Evolutionary conservation across 2,888 invertebrate species (phyloP).

Genomic region (Antitype chi): DNA sequence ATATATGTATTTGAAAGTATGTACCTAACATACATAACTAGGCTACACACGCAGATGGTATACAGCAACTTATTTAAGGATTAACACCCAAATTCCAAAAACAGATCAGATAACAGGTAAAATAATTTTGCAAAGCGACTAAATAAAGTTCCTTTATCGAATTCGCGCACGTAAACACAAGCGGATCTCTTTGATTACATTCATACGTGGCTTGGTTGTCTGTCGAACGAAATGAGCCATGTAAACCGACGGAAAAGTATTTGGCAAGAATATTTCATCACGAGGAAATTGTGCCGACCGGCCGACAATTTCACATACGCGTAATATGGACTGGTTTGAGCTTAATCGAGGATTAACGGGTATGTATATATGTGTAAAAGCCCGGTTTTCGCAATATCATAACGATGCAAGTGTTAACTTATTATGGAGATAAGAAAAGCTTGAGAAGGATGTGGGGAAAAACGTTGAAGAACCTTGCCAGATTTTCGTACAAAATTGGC

Average conservation of each 20-base stretch:
- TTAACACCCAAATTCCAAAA: conserved; percentile 6
- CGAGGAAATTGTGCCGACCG: conserved; percentile 65
- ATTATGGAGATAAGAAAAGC: conserved; percentile 30
- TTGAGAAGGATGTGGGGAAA: conserved; percentile 42
- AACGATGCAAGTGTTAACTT: conserved; percentile 32
- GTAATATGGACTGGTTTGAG: conserved; percentile 58
- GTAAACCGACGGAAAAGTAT: conserved; percentile 71
- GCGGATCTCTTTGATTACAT: conserved; percentile 83
- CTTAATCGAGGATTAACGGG: conserved; percentile 57
- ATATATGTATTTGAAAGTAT: neutral
- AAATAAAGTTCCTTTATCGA: conserved; percentile 72
- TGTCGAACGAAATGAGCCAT: conserved; percentile 72
- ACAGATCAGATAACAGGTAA: conserved; percentile 24
- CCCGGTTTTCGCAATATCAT: conserved; percentile 38
- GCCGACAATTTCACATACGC: conserved; percentile 63
- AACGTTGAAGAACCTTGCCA: conserved; percentile 39
- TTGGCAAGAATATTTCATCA: conserved; percentile 73
- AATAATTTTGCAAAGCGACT: conserved; percentile 51
- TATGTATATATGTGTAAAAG: conserved; percentile 43
- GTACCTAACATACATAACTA: neutral
- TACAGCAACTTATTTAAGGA: neutral
- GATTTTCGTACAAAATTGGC: conserved; percentile 16
- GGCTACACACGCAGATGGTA: neutral
- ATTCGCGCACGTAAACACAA: conserved; percentile 80
- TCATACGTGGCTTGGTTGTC: conserved; percentile 80